Percentiles rank a stretch among this genome's conserved stretches.
These are phyloP conservation scores for Cataglyphis hispanica DNA, from an alignment of 1,140 invertebrate species.

Conservation along the genomic window DNA sequence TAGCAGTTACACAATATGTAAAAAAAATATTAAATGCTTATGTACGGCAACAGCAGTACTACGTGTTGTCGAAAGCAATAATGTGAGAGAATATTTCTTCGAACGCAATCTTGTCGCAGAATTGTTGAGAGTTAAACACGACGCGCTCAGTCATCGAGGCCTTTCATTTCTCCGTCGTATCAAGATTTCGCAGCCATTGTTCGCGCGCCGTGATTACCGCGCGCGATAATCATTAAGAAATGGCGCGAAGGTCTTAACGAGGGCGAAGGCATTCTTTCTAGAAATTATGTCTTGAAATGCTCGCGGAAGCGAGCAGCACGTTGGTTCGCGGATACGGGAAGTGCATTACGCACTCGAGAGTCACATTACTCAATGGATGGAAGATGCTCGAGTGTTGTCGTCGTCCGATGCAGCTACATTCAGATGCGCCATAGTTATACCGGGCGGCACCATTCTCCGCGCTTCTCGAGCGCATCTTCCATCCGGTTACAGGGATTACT, in stretches of 20 bases:
- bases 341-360: constrained; percentile 53
- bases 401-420: constrained; percentile 52
- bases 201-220: constrained; percentile 35
- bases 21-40: not conserved
- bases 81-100: constrained; percentile 5
- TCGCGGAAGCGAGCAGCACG: constrained; percentile 29
- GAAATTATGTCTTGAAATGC: constrained; percentile 9
- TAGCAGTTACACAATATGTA: not conserved
- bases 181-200: constrained; percentile 48
- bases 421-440: constrained; percentile 45
- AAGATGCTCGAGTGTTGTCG: constrained; percentile 67
- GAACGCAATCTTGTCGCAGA: not conserved
- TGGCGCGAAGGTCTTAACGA: constrained; percentile 18
- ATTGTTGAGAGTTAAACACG: constrained; percentile 30
- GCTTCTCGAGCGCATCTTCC: constrained; percentile 48
- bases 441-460: constrained; percentile 61
- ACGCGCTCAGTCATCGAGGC: constrained; percentile 15
- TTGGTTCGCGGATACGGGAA: constrained; percentile 40
- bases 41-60: not conserved
- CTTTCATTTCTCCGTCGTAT: constrained; percentile 34
- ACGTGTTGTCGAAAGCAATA: not conserved
- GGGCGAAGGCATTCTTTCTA: constrained; percentile 23
- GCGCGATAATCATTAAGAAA: constrained; percentile 51
- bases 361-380: constrained; percentile 61
- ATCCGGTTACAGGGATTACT: constrained; percentile 34